Base-by-base conservation (phyloP, 2,888 invertebrate genomes). In the Mylabris sibirica region DNA sequence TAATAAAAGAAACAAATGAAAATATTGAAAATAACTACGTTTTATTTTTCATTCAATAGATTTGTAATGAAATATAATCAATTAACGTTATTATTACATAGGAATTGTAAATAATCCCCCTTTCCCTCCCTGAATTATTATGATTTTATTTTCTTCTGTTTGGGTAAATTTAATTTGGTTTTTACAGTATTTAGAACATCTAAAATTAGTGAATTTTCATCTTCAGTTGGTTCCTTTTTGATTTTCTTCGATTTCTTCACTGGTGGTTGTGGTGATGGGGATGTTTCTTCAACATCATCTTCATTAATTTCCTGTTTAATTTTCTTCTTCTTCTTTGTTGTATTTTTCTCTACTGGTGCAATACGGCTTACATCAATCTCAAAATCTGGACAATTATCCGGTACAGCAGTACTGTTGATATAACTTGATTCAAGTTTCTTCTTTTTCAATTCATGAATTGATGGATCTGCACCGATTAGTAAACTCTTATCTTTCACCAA, bases 331-430 rank as follows among this genome's bases (percentile, higher is more conserved):
- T 69, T 72, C 49, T 65, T 67, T 34, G 62, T 59, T 34, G 62
- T 59, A 3, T 62, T 14, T 57, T 62, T 30, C 8, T 62, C 5
- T 20, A 61, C 14, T 59, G 34, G 17, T 17, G 41, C 30, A 26
- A 67, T 70, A 22, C 53, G 24, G 24, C 68, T 71, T 11, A 71
- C n/a, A 60, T 69, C 69, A 53, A 66, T 63, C 12, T 69, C 69
- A 60, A 69, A 69, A 24, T 59, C 12, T 9, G 69, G 69, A 24
- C 64, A 20, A 9, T 69, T 53, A 57, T 71, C 67, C 6, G 66
- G 59, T 38, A 74, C 71, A 41, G 67, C 41, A 22, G 71, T 70
- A 64, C 69, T 73, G 49, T 72, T 71, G 4, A 66, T 62, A 12
- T 67, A 5, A 8, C n/a, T 63, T 38, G 57, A 24, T 68, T 35